These are phyloP conservation scores for Maniola hyperantus DNA, from an alignment of 2,888 invertebrate genomes.

Conservation along the genomic window DNA sequence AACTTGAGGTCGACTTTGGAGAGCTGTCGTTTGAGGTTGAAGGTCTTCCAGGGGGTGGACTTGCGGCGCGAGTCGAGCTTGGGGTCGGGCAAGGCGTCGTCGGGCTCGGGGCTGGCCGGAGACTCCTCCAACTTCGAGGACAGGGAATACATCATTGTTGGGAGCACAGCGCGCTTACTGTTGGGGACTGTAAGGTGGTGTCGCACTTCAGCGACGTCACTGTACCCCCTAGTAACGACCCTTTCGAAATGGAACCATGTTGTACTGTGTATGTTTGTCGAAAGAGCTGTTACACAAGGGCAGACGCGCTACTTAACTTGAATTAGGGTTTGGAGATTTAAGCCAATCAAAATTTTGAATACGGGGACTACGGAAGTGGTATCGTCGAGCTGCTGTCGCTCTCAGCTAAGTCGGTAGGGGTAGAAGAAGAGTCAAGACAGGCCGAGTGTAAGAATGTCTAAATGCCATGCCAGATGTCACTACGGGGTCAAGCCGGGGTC, in stretches of 20 bases:
- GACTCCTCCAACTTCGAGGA: conserved; percentile 68
- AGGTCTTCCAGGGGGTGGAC: conserved; percentile 89
- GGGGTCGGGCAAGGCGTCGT: conserved; percentile 51
- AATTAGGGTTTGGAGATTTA: conserved; percentile 3
- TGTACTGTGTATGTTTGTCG: neutral
- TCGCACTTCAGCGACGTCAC: conserved; percentile 21
- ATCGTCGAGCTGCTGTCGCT: conserved; percentile 22
- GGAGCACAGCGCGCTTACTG: conserved; percentile 50
- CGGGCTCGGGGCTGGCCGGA: conserved; percentile 51
- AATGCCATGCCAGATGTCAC: conserved; percentile 71
- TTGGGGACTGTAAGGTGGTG: conserved; percentile 22
- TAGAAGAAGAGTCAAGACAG: conserved; percentile 57
- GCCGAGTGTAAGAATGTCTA: conserved; percentile 61
- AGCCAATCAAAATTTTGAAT: conserved; percentile 7
- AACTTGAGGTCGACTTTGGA: conserved; percentile 90
- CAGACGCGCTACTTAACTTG: neutral
- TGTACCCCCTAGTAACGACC: conserved; percentile 19
- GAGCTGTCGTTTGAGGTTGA: conserved; percentile 91
- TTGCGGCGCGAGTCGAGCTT: conserved; percentile 82
- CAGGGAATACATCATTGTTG: conserved; percentile 64
- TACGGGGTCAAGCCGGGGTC: conserved; percentile 65
- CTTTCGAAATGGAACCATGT: conserved; percentile 11
- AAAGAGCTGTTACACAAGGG: conserved; percentile 22
- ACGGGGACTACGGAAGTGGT: neutral
- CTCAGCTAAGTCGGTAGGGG: conserved; percentile 41